A percentile compares a stretch with the other conserved stretches of the same genome.
phyloP scores from a whole-genome alignment of 2,888 invertebrate species.

The Idaea biselata region DNA sequence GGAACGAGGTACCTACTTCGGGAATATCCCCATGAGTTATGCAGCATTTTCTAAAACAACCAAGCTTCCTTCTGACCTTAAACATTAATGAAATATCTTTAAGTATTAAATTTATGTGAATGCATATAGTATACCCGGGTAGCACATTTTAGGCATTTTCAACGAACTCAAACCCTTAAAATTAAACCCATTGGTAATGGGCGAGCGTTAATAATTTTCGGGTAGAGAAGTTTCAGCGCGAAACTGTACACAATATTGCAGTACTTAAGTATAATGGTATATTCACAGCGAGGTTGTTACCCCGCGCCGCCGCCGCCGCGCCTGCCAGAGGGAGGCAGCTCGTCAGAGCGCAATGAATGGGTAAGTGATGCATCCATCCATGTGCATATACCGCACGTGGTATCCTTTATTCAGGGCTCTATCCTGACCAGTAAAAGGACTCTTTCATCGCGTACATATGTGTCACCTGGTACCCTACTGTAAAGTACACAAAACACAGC shows the following conservation, averaged over 20 bases:
- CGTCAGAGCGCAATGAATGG: slow-evolving; percentile 62
- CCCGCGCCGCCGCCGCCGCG: slow-evolving; percentile 57
- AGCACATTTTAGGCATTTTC: slow-evolving; percentile 2
- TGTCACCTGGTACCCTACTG: slow-evolving; percentile 72
- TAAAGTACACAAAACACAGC: background rate
- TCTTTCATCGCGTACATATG: slow-evolving; percentile 51
- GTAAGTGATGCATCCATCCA: slow-evolving; percentile 53
- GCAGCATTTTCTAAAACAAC: background rate
- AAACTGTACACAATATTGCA: slow-evolving; percentile 12
- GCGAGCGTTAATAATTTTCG: background rate
- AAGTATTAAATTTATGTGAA: no score
- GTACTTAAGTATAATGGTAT: slow-evolving; percentile 26
- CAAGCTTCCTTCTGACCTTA: background rate
- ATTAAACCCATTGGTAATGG: slow-evolving; percentile 6
- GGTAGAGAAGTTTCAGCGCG: background rate
- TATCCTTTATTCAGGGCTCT: slow-evolving; percentile 56
- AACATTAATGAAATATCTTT: background rate
- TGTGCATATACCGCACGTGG: slow-evolving; percentile 51
- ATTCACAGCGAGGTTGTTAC: slow-evolving; percentile 62
- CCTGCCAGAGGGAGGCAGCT: slow-evolving; percentile 44
- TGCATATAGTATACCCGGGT: slow-evolving; percentile 20
- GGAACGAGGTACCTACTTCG: no score
- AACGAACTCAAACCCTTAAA: background rate
- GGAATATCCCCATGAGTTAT: no score
- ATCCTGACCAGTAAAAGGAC: slow-evolving; percentile 62